Percentiles rank a stretch among this genome's conserved stretches.
Evolutionary conservation across 2,888 invertebrate genomes (phyloP).

Genomic region (Lepetodrilus schrolli): DNA sequence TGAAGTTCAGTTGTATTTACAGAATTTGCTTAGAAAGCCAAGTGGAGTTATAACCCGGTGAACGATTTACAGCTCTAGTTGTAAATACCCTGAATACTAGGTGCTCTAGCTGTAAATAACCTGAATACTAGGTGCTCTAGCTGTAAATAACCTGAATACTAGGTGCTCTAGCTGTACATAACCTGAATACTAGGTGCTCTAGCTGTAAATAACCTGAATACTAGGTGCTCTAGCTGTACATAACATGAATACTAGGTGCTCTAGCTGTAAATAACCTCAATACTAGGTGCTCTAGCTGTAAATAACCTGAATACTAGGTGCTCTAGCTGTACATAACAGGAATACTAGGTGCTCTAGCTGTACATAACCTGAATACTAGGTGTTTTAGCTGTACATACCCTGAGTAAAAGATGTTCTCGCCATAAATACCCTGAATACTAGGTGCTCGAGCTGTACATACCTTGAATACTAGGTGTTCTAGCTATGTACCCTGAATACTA

Average conservation of each 20-base stretch:
- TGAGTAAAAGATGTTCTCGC: constrained; percentile 88
- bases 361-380: not conserved
- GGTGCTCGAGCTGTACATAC: not conserved
- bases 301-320: not conserved
- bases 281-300: not conserved
- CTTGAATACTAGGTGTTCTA: not conserved
- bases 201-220: not conserved
- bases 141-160: too few relatives aligned
- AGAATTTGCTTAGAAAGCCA: too few relatives aligned
- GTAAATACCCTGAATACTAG: too few relatives aligned
- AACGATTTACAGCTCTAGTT: too few relatives aligned
- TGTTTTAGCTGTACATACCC: constrained; percentile 79
- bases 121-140: too few relatives aligned
- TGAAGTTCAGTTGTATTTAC: too few relatives aligned
- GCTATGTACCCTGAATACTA: not conserved
- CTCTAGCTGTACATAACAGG: not conserved
- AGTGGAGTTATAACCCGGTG: too few relatives aligned
- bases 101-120: too few relatives aligned
- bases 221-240: not conserved
- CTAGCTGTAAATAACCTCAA: not conserved
- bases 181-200: not conserved
- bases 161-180: not conserved
- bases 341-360: not conserved
- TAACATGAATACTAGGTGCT: not conserved
- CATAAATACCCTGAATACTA: not conserved